Evolutionary conservation across 2,797 vertebrate genomes (phyloP), one percentile per base, ranked within the genome.

Genomic region (Hemitrygon akajei): DNA sequence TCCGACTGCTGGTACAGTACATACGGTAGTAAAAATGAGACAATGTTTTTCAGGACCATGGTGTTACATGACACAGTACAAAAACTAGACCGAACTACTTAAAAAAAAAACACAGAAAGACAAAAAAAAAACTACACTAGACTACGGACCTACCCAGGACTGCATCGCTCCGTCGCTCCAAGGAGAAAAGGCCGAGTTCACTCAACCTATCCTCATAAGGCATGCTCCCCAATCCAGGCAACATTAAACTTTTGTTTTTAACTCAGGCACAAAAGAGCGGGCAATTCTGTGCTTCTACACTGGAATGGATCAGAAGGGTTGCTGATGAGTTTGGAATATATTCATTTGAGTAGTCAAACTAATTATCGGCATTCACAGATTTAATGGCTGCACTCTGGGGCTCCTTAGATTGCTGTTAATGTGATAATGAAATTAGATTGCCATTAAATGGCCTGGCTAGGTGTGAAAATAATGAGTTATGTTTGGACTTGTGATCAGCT

Each of bases 401-500:
- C 37, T 40, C 10, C 34, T 91, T 66, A 92, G 25, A 92, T 73
- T 37, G 27, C 37, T 92, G 66, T 75, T 92, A 92, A 92, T 92
- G 71, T 40, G 89, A 75, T 92, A 92, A 92, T 92, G 22, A 25
- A 71, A 92, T 92, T 73, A 40, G 89, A 92, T 92, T 37, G 25
- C 34, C 69, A 92, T 73, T 92, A 73, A 47, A 92, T 73, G 10
- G 69, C 18, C 89, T 47, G 89, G n/a, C 69, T 92, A 73, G 66
- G 66, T 91, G 63, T 71, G 69, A 91, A 75, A 73, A 91, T 91
- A 73, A 91, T 73, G 66, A 91, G 34, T 25, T 34, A 71, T 11
- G 63, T 91, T 27, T 73, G 69, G 7, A 7, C 22, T 47, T 47
- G 10, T 27, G 89, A 47, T 4, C 34, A 92, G 25, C 12, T 47